Evolutionary conservation across 2,113 vertebrate genomes (phyloP).

Genomic region (Ammodytes dubius): DNA sequence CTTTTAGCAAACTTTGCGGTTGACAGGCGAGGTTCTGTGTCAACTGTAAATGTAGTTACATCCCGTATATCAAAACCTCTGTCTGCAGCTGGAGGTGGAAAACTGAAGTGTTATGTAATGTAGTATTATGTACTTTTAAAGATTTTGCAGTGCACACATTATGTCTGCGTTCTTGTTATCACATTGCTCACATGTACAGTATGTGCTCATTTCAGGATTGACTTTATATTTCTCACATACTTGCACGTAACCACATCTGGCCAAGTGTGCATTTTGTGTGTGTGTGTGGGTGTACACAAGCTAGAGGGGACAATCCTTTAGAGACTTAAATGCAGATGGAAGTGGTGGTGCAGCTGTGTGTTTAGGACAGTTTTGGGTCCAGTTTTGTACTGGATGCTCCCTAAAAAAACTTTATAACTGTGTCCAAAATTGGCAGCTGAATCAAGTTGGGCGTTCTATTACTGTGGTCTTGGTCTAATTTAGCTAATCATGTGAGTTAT

Average conservation of each 20-base stretch:
- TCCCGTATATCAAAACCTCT: neutral
- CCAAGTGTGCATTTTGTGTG: neutral
- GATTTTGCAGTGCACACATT: neutral
- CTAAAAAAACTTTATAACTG: neutral
- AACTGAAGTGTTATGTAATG: neutral
- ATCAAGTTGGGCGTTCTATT: neutral
- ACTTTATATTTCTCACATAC: conserved; percentile 13
- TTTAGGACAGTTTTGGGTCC: conserved; percentile 3
- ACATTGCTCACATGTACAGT: neutral
- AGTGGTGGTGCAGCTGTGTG: conserved; percentile 22
- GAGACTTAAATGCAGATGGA: conserved; percentile 22
- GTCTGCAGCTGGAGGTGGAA: neutral
- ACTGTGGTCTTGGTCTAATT: neutral
- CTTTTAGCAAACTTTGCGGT: conserved; percentile 26
- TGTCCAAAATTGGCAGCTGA: neutral
- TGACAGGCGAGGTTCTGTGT: conserved; percentile 15
- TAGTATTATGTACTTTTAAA: neutral
- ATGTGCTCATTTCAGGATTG: neutral
- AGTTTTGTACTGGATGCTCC: neutral
- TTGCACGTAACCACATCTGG: conserved; percentile 21
- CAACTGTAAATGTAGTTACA: conserved; percentile 10
- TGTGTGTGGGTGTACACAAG: neutral
- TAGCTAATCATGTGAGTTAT: neutral
- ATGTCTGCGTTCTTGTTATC: neutral
- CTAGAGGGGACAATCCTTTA: conserved; percentile 17